Evolutionary conservation across 2,113 vertebrate genomes (phyloP), one percentile per base, ranked within the genome.

Genomic region (Cavia aperea): DNA sequence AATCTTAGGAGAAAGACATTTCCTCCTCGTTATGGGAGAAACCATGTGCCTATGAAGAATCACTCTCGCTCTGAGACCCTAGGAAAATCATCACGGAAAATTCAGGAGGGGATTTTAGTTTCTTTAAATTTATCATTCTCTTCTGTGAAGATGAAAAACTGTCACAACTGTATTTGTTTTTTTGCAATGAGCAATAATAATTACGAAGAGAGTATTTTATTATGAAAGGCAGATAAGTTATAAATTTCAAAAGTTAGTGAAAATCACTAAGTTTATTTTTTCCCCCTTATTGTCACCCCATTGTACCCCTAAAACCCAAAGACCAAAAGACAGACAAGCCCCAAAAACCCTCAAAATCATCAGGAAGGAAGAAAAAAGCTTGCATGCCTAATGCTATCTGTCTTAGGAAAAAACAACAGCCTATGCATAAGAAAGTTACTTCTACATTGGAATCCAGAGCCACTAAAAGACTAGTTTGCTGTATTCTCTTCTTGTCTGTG

Each of bases 361-460:
- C 16, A 33, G 26, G 78, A 66, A 81, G 33, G 31, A 54, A 49
- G 26, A 26, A 43, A 86, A 88, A n/a, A 16, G 68, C 33, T 85
- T n/a, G 12, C 29, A 56, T 12, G 62, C 7, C 24, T n/a, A 70
- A 66, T 97, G 93, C 91, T 96, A 90, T 90, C 92, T 84, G 90
- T 46, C 70, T 79, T 68, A 66, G 39, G 46, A 63, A 77, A 79
- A 60, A 7, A 36, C 2, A 62, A 63, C 1, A 63, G 24, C 0
- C 51, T 15, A 14, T 0, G 0, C 13, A n/a, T 33, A 16, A 46
- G 51, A 16, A 72, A 15, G 23, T 58, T 19, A 51, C 24, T 90
- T 43, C 36, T 0, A 0, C 16, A 26, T 85, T 11, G 51, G 62
- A 77, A 63, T 1, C 19, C 13, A 29, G 4, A 46, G 31, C 43